Evolutionary conservation across 64 coral and sea anemone genomes (phyloP), one percentile per base, ranked within the genome.

Genomic region (Pachyseris speciosa): DNA sequence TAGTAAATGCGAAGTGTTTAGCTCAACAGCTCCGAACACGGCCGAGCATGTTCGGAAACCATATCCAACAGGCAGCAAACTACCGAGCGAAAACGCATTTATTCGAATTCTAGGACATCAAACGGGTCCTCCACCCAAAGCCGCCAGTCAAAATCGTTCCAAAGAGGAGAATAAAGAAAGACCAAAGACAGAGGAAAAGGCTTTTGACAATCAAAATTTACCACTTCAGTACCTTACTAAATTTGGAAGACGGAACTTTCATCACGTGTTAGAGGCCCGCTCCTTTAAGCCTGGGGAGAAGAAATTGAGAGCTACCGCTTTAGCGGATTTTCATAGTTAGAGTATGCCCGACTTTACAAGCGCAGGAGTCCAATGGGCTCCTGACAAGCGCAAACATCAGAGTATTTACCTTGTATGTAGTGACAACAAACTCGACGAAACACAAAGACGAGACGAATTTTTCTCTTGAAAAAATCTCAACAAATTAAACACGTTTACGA

Each of bases 251-350:
- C 36, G 55, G 24, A 90, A 57, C 36, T 84, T 92, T 52, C 78
- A 92, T 84, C 89, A 92, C n/a, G 78, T 92, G 37, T 48, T 92
- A 31, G 49, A 92, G 37, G 89, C 89, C 22, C 89, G 89, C 25
- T 92, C 89, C 9, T 92, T 73, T 49, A 92, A 92, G 57, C 89
- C 80, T 43, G 78, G 53, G 20, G 52, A 63, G 19, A 84, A 41
- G 44, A 84, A 84, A 83, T 38, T 92, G 5, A 22, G 79, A 51
- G 31, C 80, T n/a, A 44, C 89, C 8, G 32, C 69, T 37, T 10
- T 81, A 61, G 77, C 33, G 19, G 51, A 81, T 75, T 84, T 92
- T 83, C 89, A 67, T 63, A 73, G 83, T 84, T 84, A 84, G 33
- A 69, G 52, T 5, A 47, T 16, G 2, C 19, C 13, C 12, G 11